Evolutionary conservation across 2,113 vertebrate species (phyloP), one percentile per base, ranked within the genome.

Genomic region (Microtus pennsylvanicus): DNA sequence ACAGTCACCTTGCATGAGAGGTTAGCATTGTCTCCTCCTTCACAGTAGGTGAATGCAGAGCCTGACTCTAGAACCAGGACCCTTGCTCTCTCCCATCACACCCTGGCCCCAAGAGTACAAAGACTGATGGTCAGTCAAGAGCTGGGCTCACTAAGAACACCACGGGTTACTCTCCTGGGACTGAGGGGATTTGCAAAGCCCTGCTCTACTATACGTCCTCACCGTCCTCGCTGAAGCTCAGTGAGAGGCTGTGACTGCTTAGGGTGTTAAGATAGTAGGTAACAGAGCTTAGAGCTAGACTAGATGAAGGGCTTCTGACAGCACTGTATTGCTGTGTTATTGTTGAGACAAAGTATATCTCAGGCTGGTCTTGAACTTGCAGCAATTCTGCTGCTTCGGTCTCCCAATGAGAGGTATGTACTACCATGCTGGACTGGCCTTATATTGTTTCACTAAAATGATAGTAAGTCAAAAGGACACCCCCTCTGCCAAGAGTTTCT

Each of bases 381-480:
- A 70, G 33, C 47, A 70, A 24, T 87, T 50, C 85, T 87, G 7
- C 19, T 87, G 65, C 30, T 65, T 50, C 11, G 7, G 63, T 12
- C 85, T 69, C 65, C 85, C 50, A 38, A 10, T 38, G 33, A 52
- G 22, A 38, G 67, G 12, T 72, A 16, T 87, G 67, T 24, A 72
- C 67, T n/a, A 10, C 45, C 33, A 69, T 87, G 33, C 61, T n/a
- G 72, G n/a, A 38, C 45, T 95, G 65, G n/a, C 42, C 52, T 47
- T 87, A 2, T 58, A 80, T 70, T 65, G 47, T 67, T 91, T 94
- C 35, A n/a, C 47, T 89, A 38, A 95, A 80, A 81, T 21, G 14
- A 81, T 61, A 89, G 72, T 77, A 82, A 74, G 35, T 94, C 96
- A 42, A 55, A 83, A 91, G 28, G 85, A 88, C 63, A 87, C 67